Conservation (phyloP, 92 coral and sea anemone genomes). For the Umimayanthus chanpuru region DNA sequence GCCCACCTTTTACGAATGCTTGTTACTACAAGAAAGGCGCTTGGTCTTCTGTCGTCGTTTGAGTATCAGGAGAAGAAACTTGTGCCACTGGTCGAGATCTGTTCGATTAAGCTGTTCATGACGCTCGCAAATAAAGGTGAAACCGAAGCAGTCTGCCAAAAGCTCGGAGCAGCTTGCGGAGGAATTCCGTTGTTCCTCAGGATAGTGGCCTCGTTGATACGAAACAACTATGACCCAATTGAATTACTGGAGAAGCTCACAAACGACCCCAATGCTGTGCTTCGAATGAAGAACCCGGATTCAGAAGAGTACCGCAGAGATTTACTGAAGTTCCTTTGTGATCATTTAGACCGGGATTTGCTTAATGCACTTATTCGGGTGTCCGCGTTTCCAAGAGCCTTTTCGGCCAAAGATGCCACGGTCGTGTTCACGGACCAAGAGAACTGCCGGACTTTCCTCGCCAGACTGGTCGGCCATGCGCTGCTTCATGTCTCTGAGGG, state of each 20-base stretch:
- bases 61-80: neutral
- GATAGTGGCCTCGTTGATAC: conserved; percentile 52
- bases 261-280: conserved; percentile 50
- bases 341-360: conserved; percentile 48
- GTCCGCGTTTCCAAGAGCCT: conserved; percentile 67
- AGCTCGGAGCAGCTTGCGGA: conserved; percentile 57
- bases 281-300: conserved; percentile 33
- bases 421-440: conserved; percentile 44
- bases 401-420: conserved; percentile 21
- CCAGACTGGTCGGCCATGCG: conserved; percentile 50
- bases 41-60: neutral
- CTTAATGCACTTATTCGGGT: conserved; percentile 46
- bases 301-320: conserved; percentile 1
- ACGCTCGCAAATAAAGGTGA: neutral
- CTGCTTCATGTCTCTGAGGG: conserved; percentile 52
- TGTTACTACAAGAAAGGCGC: conserved; percentile 54
- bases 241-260: conserved; percentile 41
- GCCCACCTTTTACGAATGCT: conserved; percentile 13
- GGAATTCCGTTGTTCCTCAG: conserved; percentile 65
- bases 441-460: conserved; percentile 17
- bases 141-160: neutral
- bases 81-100: neutral
- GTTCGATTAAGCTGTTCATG: neutral
- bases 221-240: neutral
- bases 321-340: conserved; percentile 54